phyloP scores from a whole-genome alignment of 2,113 vertebrate species.

The Eurystomus gularis region DNA sequence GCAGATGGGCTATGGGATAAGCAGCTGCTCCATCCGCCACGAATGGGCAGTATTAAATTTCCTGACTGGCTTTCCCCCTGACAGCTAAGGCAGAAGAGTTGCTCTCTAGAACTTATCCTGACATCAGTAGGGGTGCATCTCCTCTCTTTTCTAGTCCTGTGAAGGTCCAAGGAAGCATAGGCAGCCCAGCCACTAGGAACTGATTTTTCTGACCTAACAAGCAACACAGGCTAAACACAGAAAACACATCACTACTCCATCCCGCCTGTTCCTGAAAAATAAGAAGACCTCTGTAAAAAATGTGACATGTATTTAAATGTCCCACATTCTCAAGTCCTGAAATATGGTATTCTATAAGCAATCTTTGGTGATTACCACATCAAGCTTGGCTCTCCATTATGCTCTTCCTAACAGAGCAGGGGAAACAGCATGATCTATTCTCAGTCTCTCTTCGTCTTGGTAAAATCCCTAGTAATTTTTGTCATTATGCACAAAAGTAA shows the following conservation, averaged over 20 bases:
- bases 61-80: neutral
- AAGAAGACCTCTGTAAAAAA: neutral
- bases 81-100: neutral
- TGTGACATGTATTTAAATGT: neutral
- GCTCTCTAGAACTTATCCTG: neutral
- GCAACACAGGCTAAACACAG: neutral
- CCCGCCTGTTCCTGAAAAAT: neutral
- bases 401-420: neutral
- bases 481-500: neutral
- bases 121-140: neutral
- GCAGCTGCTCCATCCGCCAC: neutral
- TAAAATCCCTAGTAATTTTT: neutral
- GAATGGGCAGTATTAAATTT: neutral
- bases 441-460: neutral
- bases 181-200: rapidly evolving
- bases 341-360: neutral
- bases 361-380: neutral
- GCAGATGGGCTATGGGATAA: neutral
- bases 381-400: neutral
- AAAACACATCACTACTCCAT: neutral
- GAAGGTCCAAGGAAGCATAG: neutral
- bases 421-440: neutral
- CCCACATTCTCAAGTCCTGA: neutral
- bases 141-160: neutral
- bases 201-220: neutral